A percentile compares a stretch with the other conserved stretches of the same genome.
Conservation (phyloP, 2,113 vertebrate genomes). For the Astatoreochromis straeleni region DNA sequence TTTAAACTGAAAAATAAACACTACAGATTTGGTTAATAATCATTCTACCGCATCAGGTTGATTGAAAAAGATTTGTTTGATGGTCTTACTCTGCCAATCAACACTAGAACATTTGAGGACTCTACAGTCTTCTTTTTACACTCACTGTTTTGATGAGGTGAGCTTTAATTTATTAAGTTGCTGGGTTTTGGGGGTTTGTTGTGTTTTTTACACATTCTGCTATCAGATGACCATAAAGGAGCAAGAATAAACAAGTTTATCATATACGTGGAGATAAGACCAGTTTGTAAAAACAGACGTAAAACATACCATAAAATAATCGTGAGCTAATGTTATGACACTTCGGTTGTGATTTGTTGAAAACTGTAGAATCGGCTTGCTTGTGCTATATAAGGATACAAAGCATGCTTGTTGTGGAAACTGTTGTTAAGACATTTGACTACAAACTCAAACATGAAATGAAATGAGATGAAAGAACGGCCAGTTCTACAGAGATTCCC, state of each 20-base stretch:
- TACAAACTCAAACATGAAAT: neutral
- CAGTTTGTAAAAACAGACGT: neutral
- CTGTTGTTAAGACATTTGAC: neutral
- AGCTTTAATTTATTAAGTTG: neutral
- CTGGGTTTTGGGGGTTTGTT: neutral
- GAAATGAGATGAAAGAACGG: neutral
- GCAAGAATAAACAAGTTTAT: neutral
- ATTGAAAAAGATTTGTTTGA: slow-evolving; percentile 19
- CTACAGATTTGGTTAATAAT: slow-evolving; percentile 27
- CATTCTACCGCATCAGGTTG: neutral
- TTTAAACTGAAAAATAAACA: slow-evolving; percentile 9
- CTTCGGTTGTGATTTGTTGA: neutral
- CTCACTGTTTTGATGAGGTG: neutral
- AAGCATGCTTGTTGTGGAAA: neutral
- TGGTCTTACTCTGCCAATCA: neutral
- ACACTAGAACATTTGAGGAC: neutral
- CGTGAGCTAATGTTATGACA: neutral
- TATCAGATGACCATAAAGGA: neutral
- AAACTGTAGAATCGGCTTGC: neutral
- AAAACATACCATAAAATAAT: neutral
- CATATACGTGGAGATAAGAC: neutral
- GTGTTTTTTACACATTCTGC: neutral
- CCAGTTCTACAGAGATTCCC: neutral
- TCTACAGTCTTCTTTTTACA: neutral
- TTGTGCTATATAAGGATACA: neutral